These are phyloP conservation scores for Megaceryle torquata DNA, from an alignment of 2,113 vertebrate genomes.

Conservation along the genomic window DNA sequence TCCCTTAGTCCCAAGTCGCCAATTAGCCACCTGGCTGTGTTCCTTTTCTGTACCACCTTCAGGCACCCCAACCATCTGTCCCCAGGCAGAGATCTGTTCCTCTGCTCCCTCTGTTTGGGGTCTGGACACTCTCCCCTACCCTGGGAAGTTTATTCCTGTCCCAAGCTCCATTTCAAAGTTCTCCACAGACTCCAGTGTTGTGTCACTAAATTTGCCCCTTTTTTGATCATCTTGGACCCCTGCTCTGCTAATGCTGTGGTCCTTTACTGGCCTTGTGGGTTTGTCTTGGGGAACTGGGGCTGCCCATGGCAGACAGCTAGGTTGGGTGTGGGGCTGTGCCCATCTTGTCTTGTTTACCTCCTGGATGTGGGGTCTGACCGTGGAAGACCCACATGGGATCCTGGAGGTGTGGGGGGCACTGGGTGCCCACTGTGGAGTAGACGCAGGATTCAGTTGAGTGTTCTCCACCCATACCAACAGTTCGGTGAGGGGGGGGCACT, in stretches of 20 bases:
- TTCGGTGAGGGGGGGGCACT: fast-evolving
- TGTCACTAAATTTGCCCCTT: not conserved
- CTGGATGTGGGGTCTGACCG: not conserved
- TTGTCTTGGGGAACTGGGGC: not conserved
- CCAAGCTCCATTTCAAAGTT: not conserved
- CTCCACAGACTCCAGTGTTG: not conserved
- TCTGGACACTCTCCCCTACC: not conserved
- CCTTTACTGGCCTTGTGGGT: not conserved
- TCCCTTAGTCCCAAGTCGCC: not conserved
- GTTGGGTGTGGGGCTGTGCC: not conserved
- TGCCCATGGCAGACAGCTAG: not conserved
- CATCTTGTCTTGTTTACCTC: not conserved
- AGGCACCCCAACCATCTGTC: not conserved
- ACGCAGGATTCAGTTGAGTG: not conserved
- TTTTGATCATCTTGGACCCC: not conserved
- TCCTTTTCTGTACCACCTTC: not conserved
- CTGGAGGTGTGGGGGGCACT: fast-evolving
- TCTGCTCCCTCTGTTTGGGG: not conserved
- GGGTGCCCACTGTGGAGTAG: not conserved
- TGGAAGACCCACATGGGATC: not conserved
- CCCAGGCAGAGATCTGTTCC: not conserved
- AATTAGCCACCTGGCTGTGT: not conserved
- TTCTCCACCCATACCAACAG: not conserved
- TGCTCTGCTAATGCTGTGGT: fast-evolving
- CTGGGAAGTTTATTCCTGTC: not conserved